Percentiles rank a stretch among this genome's conserved stretches.
These are phyloP conservation scores for Tenthredo livida DNA, from an alignment of 2,888 invertebrate genomes.

Conservation along the genomic window DNA sequence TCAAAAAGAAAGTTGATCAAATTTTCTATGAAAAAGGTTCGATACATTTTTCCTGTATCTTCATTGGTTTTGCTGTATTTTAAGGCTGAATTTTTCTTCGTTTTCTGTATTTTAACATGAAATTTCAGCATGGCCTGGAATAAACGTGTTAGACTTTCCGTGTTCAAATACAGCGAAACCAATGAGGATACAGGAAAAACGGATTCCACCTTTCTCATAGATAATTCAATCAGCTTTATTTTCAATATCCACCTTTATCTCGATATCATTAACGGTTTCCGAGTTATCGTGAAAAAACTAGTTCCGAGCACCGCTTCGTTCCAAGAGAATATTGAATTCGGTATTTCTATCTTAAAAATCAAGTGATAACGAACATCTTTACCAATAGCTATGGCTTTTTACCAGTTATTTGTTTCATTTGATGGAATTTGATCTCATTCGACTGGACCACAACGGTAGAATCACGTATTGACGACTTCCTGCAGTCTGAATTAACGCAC, in stretches of 20 bases:
- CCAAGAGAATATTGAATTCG: too few species aligned
- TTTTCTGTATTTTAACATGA: too few species aligned
- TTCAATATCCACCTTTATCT: not conserved
- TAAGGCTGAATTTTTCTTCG: not conserved
- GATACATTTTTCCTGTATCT: not conserved
- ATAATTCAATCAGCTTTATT: not conserved
- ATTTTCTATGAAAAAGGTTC: not conserved
- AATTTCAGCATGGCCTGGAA: not conserved
- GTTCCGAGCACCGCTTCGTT: too few species aligned
- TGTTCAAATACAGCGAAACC: not conserved
- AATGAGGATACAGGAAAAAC: not conserved
- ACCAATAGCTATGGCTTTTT: not conserved
- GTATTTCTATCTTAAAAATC: too few species aligned
- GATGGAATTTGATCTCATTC: not conserved
- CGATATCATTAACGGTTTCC: too few species aligned
- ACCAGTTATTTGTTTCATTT: not conserved
- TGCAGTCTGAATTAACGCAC: too few species aligned
- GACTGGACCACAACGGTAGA: not conserved
- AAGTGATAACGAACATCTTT: not conserved
- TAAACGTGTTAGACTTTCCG: not conserved
- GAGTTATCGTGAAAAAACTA: too few species aligned
- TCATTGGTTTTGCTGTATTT: not conserved
- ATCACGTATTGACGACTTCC: not conserved
- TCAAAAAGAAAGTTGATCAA: not conserved
- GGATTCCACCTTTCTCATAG: not conserved